Evolutionary conservation across 2,797 vertebrate species (phyloP).

Genomic region (Siniperca scherzeri): DNA sequence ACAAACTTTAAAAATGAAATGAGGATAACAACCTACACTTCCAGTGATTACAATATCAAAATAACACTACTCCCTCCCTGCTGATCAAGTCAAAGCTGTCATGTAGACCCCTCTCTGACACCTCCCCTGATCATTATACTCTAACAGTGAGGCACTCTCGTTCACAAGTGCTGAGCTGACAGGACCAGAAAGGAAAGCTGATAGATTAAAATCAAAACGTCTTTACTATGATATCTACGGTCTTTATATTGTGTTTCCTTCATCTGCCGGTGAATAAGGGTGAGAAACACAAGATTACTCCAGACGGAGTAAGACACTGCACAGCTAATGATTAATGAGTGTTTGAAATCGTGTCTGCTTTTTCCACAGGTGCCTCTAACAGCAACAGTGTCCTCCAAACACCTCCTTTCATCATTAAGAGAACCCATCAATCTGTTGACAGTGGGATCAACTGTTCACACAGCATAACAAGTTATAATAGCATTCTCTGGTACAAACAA

Average conservation of each 20-base stretch:
- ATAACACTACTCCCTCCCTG: background rate
- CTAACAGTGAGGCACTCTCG: background rate
- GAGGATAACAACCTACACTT: background rate
- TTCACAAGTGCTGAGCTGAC: background rate
- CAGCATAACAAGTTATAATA: background rate
- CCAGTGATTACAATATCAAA: no score
- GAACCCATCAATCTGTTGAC: slow-evolving; percentile 12
- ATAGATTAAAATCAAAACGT: background rate
- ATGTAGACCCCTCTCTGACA: background rate
- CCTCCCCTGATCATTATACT: background rate
- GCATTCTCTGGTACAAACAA: slow-evolving; percentile 70
- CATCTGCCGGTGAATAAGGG: slow-evolving; percentile 18
- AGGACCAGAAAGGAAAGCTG: background rate
- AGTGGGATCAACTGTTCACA: slow-evolving; percentile 57
- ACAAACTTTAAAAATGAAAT: background rate
- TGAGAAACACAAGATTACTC: slow-evolving; percentile 7
- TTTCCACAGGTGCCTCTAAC: slow-evolving; percentile 12
- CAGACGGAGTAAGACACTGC: background rate
- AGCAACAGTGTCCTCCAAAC: slow-evolving; percentile 17
- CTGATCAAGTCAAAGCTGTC: background rate
- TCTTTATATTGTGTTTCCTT: slow-evolving; percentile 22
- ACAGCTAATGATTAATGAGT: rapidly evolving
- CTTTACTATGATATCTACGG: slow-evolving; percentile 5
- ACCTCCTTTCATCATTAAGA: slow-evolving; percentile 39
- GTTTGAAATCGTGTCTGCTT: background rate